phyloP scores from a whole-genome alignment of 1,140 invertebrate species.

The Scaptomyza hsui region DNA sequence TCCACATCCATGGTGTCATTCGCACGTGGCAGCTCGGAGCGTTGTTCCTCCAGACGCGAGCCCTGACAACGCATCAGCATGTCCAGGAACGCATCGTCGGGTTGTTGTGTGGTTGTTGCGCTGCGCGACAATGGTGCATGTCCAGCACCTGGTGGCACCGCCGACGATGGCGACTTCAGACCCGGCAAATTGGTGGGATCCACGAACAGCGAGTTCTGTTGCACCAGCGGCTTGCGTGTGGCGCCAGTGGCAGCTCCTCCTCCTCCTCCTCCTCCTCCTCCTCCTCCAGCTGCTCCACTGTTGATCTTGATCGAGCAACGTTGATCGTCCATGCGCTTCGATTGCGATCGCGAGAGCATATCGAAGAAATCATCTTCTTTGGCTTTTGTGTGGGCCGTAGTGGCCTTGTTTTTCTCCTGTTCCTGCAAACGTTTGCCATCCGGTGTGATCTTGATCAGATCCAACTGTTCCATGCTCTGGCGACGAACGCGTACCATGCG shows the following conservation, averaged over 20 bases:
- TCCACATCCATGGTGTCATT: constrained; percentile 83
- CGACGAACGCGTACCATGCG: constrained; percentile 88
- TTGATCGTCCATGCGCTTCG: constrained; percentile 98
- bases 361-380: constrained; percentile 96
- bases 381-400: constrained; percentile 57
- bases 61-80: constrained; percentile 97
- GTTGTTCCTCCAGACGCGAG: constrained; percentile 96
- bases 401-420: constrained; percentile 58
- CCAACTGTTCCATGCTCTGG: constrained; percentile 98
- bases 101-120: constrained; percentile 84
- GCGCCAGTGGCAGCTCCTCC: constrained; percentile 38
- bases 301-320: constrained; percentile 89
- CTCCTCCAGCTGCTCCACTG: constrained; percentile 23
- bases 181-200: constrained; percentile 72
- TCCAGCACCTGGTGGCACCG: constrained; percentile 58
- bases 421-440: constrained; percentile 87
- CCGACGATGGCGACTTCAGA: constrained; percentile 62
- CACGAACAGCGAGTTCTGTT: constrained; percentile 80
- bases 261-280: no score
- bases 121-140: constrained; percentile 59
- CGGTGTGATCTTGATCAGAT: constrained; percentile 96
- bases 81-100: constrained; percentile 97
- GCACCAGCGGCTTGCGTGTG: constrained; percentile 84
- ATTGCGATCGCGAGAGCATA: constrained; percentile 95
- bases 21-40: constrained; percentile 89